Evolutionary conservation across 2,888 invertebrate genomes (phyloP).

Genomic region (Hirtodrosophila alboralis): DNA sequence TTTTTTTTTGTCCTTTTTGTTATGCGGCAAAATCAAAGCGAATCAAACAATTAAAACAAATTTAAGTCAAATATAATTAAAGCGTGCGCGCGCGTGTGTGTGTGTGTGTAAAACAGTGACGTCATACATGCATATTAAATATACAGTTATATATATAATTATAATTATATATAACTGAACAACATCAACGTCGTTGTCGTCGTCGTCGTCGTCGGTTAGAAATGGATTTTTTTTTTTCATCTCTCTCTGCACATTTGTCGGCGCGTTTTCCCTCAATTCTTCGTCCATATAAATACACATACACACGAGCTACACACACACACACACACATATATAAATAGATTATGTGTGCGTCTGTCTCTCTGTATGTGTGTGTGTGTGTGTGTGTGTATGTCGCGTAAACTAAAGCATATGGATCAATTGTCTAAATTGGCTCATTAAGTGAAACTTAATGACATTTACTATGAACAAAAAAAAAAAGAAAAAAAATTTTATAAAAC

Average conservation of each 20-base stretch:
- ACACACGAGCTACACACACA: slow-evolving; percentile 13
- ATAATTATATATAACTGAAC: slow-evolving; percentile 29
- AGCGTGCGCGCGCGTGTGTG: slow-evolving; percentile 30
- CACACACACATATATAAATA: slow-evolving; percentile 2
- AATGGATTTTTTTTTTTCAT: slow-evolving; percentile 39
- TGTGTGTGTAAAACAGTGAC: slow-evolving; percentile 49
- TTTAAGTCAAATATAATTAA: slow-evolving; percentile 9
- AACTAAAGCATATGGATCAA: slow-evolving; percentile 77
- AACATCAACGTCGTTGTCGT: no score
- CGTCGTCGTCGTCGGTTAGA: slow-evolving; percentile 57
- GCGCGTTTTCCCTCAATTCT: slow-evolving; percentile 44
- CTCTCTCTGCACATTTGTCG: slow-evolving; percentile 51
- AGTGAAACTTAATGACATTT: slow-evolving; percentile 79
- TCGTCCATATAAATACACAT: slow-evolving; percentile 21
- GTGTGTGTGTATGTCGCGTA: slow-evolving; percentile 63
- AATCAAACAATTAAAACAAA: slow-evolving; percentile 44
- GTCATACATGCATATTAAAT: slow-evolving; percentile 41
- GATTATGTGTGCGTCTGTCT: slow-evolving; percentile 31
- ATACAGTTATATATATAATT: slow-evolving; percentile 9
- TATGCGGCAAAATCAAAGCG: slow-evolving; percentile 53
- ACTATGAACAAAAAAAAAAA: slow-evolving; percentile 72
- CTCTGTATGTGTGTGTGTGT: slow-evolving; percentile 27
- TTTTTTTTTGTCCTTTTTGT: slow-evolving; percentile 52
- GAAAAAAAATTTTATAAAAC: no score
- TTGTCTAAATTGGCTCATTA: slow-evolving; percentile 79